phyloP scores from a whole-genome alignment of 2,888 invertebrate genomes.

The Scaptomyza tumidula region DNA sequence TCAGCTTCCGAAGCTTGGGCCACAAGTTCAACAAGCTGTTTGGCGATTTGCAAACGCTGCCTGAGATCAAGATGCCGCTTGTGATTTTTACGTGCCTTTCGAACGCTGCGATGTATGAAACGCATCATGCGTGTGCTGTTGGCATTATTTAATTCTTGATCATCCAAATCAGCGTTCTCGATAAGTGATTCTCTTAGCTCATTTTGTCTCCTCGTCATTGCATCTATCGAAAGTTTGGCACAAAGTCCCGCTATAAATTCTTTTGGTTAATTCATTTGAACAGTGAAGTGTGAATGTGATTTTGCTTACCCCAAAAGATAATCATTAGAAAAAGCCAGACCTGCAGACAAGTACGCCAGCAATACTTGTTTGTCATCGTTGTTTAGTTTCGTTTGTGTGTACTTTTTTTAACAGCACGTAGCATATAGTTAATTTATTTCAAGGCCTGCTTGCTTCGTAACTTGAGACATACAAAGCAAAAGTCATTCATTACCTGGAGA shows the following conservation, averaged over 20 bases:
- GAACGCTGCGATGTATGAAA: slow-evolving; percentile 3
- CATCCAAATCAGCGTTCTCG: too few relatives aligned
- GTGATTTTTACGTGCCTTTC: not conserved
- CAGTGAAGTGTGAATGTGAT: too few relatives aligned
- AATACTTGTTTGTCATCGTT: not conserved
- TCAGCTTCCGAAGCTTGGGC: not conserved
- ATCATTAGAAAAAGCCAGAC: slow-evolving; percentile 3
- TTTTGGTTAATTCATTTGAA: not conserved
- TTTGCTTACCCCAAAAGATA: slow-evolving; percentile 14
- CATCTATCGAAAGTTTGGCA: not conserved
- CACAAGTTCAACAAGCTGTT: not conserved
- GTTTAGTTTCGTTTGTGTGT: not conserved
- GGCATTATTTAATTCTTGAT: not conserved
- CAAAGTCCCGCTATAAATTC: slow-evolving; percentile 1
- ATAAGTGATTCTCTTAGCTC: not conserved
- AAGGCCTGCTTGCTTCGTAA: slow-evolving; percentile 1
- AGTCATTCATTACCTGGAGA: not conserved
- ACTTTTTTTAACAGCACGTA: not conserved
- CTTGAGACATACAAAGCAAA: not conserved
- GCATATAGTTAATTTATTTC: not conserved
- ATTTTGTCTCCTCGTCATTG: not conserved
- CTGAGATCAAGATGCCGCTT: slow-evolving; percentile 7
- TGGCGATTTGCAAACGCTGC: slow-evolving; percentile 5
- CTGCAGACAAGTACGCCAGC: slow-evolving; percentile 24
- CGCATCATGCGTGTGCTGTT: slow-evolving; percentile 9